Evolutionary conservation across 2,888 invertebrate species (phyloP), one percentile per base, ranked within the genome.

Genomic region (Crocallis elinguaria): DNA sequence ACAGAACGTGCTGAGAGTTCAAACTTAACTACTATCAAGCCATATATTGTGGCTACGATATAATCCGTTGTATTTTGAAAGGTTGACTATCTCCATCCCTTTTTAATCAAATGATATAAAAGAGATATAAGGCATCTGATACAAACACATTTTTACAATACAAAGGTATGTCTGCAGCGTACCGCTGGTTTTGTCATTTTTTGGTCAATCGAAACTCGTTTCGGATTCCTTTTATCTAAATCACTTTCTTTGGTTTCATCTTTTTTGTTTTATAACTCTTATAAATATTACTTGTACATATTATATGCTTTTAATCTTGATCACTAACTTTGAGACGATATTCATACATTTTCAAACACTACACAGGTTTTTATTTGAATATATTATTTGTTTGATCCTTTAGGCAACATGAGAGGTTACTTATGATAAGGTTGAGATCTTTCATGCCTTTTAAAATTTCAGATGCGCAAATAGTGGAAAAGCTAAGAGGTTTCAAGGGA

Each of bases 401-500:
- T 35, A 25, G 16, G 19, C 19, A 16, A 21, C 25, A 23, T 9
- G n/a, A 25, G 50, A 58, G 54, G 49, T n/a, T n/a, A n/a, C n/a
- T n/a, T 54, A 33, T 32, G 36, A 1, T 17, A 23, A 12, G 39
- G 39, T 39, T 35, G 11, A 30, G 27, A 35, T 39, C 35, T 48
- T 44, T 23, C 44, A 50, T 38, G 33, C 30, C n/a, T 44, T 45
- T 51, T 37, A 11, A 11, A 36, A 41, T 69, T 67, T 57, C 69
- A 90, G 89, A 75, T 62, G 69, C 69, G 39, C 73, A 62, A 29
- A 66, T 88, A 29, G 65, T 78, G 7, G 70, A 82, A 63, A 79
- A 78, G 58, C 49, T 88, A 6, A 79, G 73, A 66, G 88, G 86
- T 0, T 38, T 51, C 2, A 79, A 78, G 67, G 88, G 88, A 43